These are phyloP conservation scores for Drosophila differens DNA, from an alignment of 2,888 invertebrate species.

Conservation along the genomic window DNA sequence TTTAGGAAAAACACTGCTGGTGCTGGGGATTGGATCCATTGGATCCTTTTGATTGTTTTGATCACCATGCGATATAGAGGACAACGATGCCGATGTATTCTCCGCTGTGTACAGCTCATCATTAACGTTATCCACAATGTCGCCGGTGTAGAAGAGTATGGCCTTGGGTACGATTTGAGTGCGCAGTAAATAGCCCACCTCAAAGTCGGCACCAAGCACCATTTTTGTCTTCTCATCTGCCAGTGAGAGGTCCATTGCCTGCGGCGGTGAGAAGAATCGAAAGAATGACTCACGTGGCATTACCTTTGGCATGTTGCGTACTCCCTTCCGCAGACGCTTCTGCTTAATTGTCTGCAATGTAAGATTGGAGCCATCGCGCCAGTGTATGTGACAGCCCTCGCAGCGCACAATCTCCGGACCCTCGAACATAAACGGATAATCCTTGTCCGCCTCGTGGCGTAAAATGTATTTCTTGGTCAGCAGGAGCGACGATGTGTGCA, in stretches of 20 bases:
- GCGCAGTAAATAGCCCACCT: constrained; percentile 66
- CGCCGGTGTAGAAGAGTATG: constrained; percentile 69
- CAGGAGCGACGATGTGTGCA: constrained; percentile 58
- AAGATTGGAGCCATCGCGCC: constrained; percentile 64
- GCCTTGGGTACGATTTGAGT: constrained; percentile 72
- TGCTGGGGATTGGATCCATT: constrained; percentile 8
- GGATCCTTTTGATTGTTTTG: constrained; percentile 21
- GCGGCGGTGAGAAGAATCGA: constrained; percentile 67
- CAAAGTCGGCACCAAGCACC: constrained; percentile 63
- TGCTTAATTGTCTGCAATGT: constrained; percentile 60
- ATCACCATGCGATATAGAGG: constrained; percentile 46
- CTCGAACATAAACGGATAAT: constrained; percentile 67
- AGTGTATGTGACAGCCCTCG: constrained; percentile 69
- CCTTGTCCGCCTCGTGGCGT: constrained; percentile 64
- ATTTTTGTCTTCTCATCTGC: constrained; percentile 69
- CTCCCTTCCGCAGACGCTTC: constrained; percentile 45
- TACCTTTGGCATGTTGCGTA: constrained; percentile 53
- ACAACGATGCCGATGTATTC: constrained; percentile 46
- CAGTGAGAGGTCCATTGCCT: constrained; percentile 58
- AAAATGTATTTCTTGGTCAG: constrained; percentile 64
- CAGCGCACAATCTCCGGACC: constrained; percentile 70
- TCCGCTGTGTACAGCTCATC: constrained; percentile 52
- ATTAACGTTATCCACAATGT: constrained; percentile 60
- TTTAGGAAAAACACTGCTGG: constrained; percentile 16
- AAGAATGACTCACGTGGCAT: constrained; percentile 71